Base-by-base conservation (phyloP, 1,140 invertebrate species). In the Ridgeia piscesae region DNA sequence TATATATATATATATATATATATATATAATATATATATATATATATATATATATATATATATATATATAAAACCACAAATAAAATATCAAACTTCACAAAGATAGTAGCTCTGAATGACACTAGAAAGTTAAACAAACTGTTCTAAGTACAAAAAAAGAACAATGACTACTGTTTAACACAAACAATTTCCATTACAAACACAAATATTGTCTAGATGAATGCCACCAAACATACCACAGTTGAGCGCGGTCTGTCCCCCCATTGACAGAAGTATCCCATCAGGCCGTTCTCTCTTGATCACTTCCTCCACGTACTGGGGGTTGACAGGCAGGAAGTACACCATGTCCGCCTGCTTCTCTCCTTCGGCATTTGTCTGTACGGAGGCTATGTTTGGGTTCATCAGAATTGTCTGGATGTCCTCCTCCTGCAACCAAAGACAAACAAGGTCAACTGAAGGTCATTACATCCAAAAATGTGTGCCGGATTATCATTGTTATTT, bases 321-420 rank as follows among this genome's bases (percentile, higher is more conserved):
- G 6, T 98, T 98, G 21, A 99, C 97, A 0, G 99, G 99, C 35
- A 99, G 96, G 95, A 99, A 99, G 95, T 99, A 99, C 27, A 99
- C 98, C 97, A 99, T 99, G 95, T 99, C 99, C 0, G 99, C 99
- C 95, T 99, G 97, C 21, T 90, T 90, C n/a, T 90, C 89, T 21
- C 89, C 89, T 1, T 99, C 99, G 96, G 99, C 99, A 0, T 99
- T 99, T 0, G 99, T 99, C 96, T 99, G 99, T 0, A 99, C 99
- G 0, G 99, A 99, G 0, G 99, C 99, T 94, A 99, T 99, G 94
- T 99, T 99, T 0, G 99, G 99, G 96, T 99, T 99, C 77, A 99
- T 99, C 0, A 99, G 96, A 9, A 99, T 97, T 0, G 98, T 99
- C 95, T 98, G 97, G 89, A 99, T 98, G 91, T 97, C 97, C 96